A percentile compares a stretch with the other conserved stretches of the same genome.
Evolutionary conservation across 1,140 invertebrate species (phyloP).

Genomic region (Zaprionus ghesquierei): DNA sequence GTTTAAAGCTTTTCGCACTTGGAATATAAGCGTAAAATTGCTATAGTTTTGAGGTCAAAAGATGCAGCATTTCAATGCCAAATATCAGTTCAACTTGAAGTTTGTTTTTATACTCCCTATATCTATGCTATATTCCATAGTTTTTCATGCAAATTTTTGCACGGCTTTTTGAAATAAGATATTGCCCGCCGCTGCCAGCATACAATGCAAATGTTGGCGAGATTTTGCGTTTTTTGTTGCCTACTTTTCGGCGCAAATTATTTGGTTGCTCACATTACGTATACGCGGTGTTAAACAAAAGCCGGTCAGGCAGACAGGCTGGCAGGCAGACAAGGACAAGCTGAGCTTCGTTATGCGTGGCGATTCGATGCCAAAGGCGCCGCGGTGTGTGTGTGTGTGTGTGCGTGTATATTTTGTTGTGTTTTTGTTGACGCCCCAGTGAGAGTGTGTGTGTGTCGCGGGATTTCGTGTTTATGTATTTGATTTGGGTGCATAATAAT

Average conservation of each 20-base stretch:
- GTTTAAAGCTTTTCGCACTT: too few relatives aligned
- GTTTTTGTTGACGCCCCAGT: slow-evolving; percentile 22
- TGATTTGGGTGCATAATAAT: slow-evolving; percentile 78
- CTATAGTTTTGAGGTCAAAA: too few relatives aligned
- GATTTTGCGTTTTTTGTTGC: neutral
- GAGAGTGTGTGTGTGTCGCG: slow-evolving; percentile 19
- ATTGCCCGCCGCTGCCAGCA: neutral
- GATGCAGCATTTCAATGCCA: too few relatives aligned
- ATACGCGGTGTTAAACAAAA: slow-evolving; percentile 10
- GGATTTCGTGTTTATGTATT: slow-evolving; percentile 62
- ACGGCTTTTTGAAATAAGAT: neutral
- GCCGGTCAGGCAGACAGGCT: neutral
- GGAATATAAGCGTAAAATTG: too few relatives aligned
- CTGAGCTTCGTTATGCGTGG: neutral
- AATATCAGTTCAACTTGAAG: too few relatives aligned
- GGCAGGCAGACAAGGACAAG: neutral
- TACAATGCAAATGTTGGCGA: neutral
- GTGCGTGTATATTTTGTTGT: neutral
- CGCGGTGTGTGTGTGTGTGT: neutral
- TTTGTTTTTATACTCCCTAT: too few relatives aligned
- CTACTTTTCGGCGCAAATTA: slow-evolving; percentile 6
- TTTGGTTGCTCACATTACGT: slow-evolving; percentile 2
- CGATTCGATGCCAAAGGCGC: slow-evolving; percentile 19
- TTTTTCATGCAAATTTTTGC: neutral
- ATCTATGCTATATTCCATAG: too few relatives aligned